phyloP scores from a whole-genome alignment of 37 sponge, comb jelly and placozoan genomes.

The Axinella damicornis region DNA sequence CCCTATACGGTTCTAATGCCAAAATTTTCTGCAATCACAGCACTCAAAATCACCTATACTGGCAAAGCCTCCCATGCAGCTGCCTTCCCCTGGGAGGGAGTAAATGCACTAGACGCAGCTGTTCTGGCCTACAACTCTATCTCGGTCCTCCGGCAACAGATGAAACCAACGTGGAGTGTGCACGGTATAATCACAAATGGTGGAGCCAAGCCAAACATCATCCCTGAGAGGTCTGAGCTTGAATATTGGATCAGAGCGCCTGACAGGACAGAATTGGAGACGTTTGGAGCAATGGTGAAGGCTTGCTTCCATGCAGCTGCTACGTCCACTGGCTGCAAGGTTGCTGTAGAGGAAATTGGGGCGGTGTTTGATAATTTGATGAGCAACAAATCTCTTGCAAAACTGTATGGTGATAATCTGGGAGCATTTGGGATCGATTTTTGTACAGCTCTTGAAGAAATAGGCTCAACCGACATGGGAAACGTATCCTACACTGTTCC shows the following conservation, averaged over 20 bases:
- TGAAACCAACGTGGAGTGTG: conserved; percentile 89
- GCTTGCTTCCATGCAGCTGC: conserved; percentile 82
- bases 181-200: conserved; percentile 90
- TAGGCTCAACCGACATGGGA: conserved; percentile 94
- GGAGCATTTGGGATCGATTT: background rate
- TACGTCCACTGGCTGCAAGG: conserved; percentile 74
- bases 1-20: conserved; percentile 14
- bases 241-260: conserved; percentile 79
- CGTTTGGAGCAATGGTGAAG: conserved; percentile 42
- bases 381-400: conserved; percentile 53
- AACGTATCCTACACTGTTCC: conserved; percentile 88
- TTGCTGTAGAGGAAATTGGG: conserved; percentile 44
- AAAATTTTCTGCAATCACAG: conserved; percentile 3
- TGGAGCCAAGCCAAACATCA: conserved; percentile 89
- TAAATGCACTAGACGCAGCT: conserved; percentile 95
- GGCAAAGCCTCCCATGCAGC: conserved; percentile 91
- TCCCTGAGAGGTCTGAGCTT: conserved; percentile 70
- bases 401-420: conserved; percentile 43
- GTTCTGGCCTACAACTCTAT: conserved; percentile 88
- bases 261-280: conserved; percentile 49
- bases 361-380: conserved; percentile 42
- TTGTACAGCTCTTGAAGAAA: background rate
- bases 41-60: conserved; percentile 38
- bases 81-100: conserved; percentile 88
- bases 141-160: conserved; percentile 87